phyloP scores from a whole-genome alignment of 2,113 vertebrate species.

The Theristicus caerulescens region DNA sequence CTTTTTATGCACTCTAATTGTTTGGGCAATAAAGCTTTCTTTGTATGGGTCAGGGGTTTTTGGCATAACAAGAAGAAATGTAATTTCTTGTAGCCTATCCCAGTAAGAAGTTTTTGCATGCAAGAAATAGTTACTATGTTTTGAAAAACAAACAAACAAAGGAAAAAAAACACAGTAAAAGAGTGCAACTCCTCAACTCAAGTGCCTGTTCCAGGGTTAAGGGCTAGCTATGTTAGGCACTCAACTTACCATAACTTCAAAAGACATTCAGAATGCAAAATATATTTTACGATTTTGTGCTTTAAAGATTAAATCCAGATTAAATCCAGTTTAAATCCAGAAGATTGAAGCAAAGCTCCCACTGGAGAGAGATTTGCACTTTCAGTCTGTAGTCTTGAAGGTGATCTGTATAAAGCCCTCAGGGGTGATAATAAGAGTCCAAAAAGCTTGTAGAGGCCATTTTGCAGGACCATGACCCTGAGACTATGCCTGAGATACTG shows the following conservation, averaged over 20 bases:
- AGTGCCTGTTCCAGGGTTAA: background rate
- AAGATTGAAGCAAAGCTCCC: background rate
- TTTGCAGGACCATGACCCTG: background rate
- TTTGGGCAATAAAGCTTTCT: background rate
- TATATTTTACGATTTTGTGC: background rate
- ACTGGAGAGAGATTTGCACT: background rate
- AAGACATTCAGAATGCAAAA: background rate
- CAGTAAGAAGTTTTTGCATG: background rate
- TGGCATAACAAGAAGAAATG: background rate
- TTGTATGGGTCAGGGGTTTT: background rate
- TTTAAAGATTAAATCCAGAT: background rate
- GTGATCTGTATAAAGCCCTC: background rate
- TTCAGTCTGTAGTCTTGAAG: background rate
- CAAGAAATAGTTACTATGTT: background rate
- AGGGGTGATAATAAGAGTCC: background rate
- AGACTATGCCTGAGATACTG: background rate
- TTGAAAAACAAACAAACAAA: background rate
- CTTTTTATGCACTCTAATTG: background rate
- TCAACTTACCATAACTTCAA: background rate
- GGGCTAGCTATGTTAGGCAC: background rate
- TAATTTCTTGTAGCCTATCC: background rate
- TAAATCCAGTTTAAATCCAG: background rate
- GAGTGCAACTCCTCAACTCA: background rate
- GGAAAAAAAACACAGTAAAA: background rate
- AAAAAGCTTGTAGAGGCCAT: background rate